Conservation (phyloP, 1,140 invertebrate genomes). For the Hermetia illucens region DNA sequence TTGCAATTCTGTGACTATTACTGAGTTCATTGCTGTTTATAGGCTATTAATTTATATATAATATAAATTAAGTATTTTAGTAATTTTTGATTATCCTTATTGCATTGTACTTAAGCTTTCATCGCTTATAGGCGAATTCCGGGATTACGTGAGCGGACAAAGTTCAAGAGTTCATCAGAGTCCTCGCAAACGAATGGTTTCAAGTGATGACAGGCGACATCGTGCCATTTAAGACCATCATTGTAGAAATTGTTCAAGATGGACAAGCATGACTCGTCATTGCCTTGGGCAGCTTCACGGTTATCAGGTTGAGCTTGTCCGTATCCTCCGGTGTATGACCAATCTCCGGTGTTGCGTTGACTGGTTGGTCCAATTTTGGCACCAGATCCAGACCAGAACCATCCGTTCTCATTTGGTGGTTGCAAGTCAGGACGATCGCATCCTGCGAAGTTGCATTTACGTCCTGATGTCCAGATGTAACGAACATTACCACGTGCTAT, state of each 20-base stretch:
- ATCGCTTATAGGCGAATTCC: constrained; percentile 57
- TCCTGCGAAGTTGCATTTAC: constrained; percentile 84
- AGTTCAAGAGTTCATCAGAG: constrained; percentile 81
- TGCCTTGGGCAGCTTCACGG: constrained; percentile 71
- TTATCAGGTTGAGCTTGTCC: constrained; percentile 78
- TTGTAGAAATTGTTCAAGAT: constrained; percentile 88
- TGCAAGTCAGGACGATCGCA: constrained; percentile 76
- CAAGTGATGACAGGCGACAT: constrained; percentile 79
- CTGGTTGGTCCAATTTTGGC: constrained; percentile 78
- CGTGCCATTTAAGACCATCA: constrained; percentile 82
- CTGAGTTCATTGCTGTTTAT: too few species aligned
- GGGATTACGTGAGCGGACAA: constrained; percentile 73
- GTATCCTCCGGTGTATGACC: constrained; percentile 74
- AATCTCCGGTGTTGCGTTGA: constrained; percentile 73
- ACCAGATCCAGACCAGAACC: constrained; percentile 87
- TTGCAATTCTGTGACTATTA: too few species aligned
- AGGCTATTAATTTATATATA: constrained; percentile 4
- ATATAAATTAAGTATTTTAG: constrained; percentile 2
- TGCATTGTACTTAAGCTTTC: not conserved
- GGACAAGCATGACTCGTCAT: constrained; percentile 78
- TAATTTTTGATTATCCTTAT: not conserved
- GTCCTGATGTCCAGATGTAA: constrained; percentile 82
- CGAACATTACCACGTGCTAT: constrained; percentile 54
- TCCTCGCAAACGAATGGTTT: constrained; percentile 90
- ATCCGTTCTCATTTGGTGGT: constrained; percentile 77